Conservation (phyloP, 2,113 vertebrate species). For the Malurus alboscapulatus region DNA sequence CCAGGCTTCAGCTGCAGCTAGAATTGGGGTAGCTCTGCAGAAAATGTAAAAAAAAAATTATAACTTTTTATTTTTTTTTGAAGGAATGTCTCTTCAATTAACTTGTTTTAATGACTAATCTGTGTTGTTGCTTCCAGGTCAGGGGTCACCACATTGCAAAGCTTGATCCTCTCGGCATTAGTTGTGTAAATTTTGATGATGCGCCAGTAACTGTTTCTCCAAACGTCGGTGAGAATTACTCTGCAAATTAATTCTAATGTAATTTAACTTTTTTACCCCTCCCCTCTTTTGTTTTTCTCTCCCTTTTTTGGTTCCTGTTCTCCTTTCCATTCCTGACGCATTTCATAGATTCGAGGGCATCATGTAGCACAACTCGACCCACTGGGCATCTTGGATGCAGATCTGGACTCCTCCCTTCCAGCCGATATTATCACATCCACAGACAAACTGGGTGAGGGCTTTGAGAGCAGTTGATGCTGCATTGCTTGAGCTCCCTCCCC, state of each 20-base stretch:
- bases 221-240: constrained; percentile 89
- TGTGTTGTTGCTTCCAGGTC: constrained; percentile 85
- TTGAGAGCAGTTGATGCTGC: constrained; percentile 69
- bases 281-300: constrained; percentile 73
- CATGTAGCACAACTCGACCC: constrained; percentile 99
- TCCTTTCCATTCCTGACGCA: constrained; percentile 56
- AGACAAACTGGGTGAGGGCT: constrained; percentile 99
- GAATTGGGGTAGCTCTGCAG: neutral
- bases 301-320: constrained; percentile 28
- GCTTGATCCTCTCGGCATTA: constrained; percentile 96
- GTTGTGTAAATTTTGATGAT: constrained; percentile 94
- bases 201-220: constrained; percentile 87
- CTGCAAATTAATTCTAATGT: constrained; percentile 73
- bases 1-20: neutral
- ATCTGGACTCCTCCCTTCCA: constrained; percentile 97
- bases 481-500: constrained; percentile 77
- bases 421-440: constrained; percentile 97
- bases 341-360: constrained; percentile 97
- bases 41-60: neutral
- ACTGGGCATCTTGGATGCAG: constrained; percentile 98
- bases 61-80: neutral
- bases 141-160: constrained; percentile 96
- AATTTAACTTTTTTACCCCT: constrained; percentile 78
- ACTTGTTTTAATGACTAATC: constrained; percentile 66
- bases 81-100: neutral